Percentiles rank a stretch among this genome's conserved stretches.
phyloP scores from a whole-genome alignment of 2,797 vertebrate genomes.

The Chaetophractus vellerosus region DNA sequence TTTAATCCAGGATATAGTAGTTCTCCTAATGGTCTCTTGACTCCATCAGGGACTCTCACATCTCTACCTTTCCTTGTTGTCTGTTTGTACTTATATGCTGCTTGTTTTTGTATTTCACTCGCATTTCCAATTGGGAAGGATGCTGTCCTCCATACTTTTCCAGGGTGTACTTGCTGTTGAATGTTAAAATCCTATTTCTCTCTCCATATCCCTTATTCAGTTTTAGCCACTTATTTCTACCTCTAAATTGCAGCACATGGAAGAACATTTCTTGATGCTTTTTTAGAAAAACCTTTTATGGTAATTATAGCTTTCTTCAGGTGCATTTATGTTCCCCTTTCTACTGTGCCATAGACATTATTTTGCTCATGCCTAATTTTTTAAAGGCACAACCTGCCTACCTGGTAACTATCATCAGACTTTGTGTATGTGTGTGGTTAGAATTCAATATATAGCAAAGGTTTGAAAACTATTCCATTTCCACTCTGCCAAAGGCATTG shows the following conservation, averaged over 20 bases:
- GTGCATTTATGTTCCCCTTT: slow-evolving; percentile 64
- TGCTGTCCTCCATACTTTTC: neutral
- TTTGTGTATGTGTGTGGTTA: neutral
- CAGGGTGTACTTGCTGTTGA: neutral
- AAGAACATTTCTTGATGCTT: slow-evolving; percentile 66
- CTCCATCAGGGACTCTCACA: neutral
- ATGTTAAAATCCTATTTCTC: slow-evolving; percentile 18
- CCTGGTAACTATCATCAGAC: slow-evolving; percentile 59
- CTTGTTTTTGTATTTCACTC: neutral
- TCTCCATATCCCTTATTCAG: neutral
- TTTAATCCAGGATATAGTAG: neutral
- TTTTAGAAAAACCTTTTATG: slow-evolving; percentile 79
- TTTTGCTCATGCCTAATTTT: slow-evolving; percentile 72
- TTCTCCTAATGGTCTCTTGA: neutral
- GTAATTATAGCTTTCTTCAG: slow-evolving; percentile 83
- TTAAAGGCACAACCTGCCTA: slow-evolving; percentile 70
- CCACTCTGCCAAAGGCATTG: neutral
- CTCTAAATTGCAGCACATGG: slow-evolving; percentile 53
- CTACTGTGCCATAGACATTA: slow-evolving; percentile 62
- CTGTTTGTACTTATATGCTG: too few species aligned
- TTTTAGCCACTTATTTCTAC: slow-evolving; percentile 60
- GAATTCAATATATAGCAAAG: neutral
- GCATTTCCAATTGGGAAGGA: neutral
- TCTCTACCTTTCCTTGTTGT: neutral
- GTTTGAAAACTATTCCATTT: slow-evolving; percentile 19